Evolutionary conservation across 2,113 vertebrate species (phyloP), one percentile per base, ranked within the genome.

Genomic region (Anhinga anhinga): DNA sequence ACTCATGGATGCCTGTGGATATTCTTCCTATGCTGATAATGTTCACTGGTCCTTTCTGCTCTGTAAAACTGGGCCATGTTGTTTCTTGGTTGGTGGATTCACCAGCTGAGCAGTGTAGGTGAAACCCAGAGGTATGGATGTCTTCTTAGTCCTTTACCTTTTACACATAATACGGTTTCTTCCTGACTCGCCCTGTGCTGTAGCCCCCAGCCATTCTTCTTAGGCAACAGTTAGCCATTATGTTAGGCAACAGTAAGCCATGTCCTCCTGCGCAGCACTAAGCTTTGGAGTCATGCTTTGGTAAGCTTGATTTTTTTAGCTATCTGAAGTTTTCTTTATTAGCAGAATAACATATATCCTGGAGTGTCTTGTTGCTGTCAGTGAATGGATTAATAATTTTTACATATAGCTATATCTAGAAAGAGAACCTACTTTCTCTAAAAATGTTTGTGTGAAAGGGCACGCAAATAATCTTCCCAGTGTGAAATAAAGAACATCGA

Each of bases 51-150:
- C n/a, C 20, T 53, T 29, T 63, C 70, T 85, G 58, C 27, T 63
- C 40, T n/a, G 25, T 40, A 40, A 52, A 85, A 22, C 23, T 45
- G 3, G 15, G 34, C 6, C 0, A 0, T 53, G 15, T 14, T 83
- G 13, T 50, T 77, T 92, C 45, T 58, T 83, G 19, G 6, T 58
- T 79, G 52, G 30, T 76, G 44, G 18, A 56, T 44, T 89, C 36
- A 36, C 32, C 32, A 76, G 23, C 14, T 36, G 36, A 95, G 45
- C 7, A 42, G 7, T 11, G 18, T 36, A 77, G 71, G 29, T 91
- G 38, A 90, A 79, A 85, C 7, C 2, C 29, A 74, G 61, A 89
- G 25, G 8, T 13, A 11, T 3, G 17, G 20, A 50, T 42, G 21
- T 29, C 19, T 45, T 62, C 80, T 86, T 21, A 50, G 27, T 61